These are phyloP conservation scores for Harmothoe impar DNA, from an alignment of 2,888 invertebrate genomes.

Conservation along the genomic window DNA sequence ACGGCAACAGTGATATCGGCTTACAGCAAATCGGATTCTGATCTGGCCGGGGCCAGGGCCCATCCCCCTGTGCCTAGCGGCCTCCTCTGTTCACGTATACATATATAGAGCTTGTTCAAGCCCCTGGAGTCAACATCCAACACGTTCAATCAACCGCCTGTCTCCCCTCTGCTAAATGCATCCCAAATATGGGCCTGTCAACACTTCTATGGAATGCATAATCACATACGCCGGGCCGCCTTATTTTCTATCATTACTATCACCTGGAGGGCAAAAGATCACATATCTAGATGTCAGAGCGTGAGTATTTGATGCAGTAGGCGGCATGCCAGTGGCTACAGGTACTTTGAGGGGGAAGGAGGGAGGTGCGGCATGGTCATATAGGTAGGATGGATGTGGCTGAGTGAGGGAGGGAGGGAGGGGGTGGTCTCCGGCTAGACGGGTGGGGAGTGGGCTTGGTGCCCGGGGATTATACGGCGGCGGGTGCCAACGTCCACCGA, in stretches of 20 bases:
- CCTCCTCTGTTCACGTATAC: neutral
- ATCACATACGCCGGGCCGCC: neutral
- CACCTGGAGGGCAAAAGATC: neutral
- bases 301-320: neutral
- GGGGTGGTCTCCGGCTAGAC: slow-evolving; percentile 1
- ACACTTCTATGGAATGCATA: neutral
- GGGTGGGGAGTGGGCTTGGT: neutral
- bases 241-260: neutral
- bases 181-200: neutral
- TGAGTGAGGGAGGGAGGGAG: neutral
- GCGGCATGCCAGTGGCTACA: neutral
- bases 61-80: neutral
- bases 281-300: neutral
- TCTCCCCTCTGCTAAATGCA: neutral
- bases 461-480: slow-evolving; percentile 20
- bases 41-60: neutral
- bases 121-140: slow-evolving; percentile 11
- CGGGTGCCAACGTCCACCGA: slow-evolving; percentile 4
- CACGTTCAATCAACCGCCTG: neutral
- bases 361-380: neutral
- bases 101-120: neutral
- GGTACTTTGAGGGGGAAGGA: slow-evolving; percentile 5
- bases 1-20: neutral
- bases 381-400: neutral
- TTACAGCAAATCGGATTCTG: slow-evolving; percentile 10